These are phyloP conservation scores for Brachylomia viminalis DNA, from an alignment of 2,888 invertebrate genomes.

Conservation along the genomic window DNA sequence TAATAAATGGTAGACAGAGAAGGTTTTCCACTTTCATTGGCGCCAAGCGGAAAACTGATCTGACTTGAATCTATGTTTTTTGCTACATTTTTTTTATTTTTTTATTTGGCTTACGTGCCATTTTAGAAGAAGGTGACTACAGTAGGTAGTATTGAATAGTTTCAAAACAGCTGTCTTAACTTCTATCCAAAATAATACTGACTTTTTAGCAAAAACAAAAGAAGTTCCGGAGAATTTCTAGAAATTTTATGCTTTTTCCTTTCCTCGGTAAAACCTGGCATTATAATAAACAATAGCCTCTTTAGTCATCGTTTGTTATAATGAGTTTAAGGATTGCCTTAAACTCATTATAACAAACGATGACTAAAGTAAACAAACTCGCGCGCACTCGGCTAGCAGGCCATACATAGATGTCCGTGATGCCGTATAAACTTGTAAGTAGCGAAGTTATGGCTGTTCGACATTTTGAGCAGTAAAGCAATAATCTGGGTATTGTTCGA, in stretches of 20 bases:
- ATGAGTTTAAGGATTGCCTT: no score
- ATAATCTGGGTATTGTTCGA: conserved; percentile 54
- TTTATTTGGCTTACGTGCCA: no score
- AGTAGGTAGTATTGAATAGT: background rate
- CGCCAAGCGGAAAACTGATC: background rate
- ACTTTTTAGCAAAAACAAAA: background rate
- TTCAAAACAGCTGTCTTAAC: background rate
- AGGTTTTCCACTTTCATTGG: background rate
- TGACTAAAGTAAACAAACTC: conserved; percentile 9
- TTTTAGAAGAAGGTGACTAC: background rate
- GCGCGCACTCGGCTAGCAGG: conserved; percentile 3
- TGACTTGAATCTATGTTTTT: no score
- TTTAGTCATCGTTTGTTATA: no score
- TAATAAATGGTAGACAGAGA: background rate
- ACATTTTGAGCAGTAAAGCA: conserved; percentile 59
- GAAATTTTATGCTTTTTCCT: background rate
- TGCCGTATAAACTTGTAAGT: conserved; percentile 53
- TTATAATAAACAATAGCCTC: background rate
- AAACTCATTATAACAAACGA: conserved; percentile 6
- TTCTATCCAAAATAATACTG: background rate
- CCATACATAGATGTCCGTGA: no score
- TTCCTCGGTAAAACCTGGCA: background rate
- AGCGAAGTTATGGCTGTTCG: conserved; percentile 51
- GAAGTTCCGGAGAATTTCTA: background rate
- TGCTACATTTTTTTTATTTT: no score